Conservation (phyloP, 37 sponge, comb jelly and placozoan species). For the Theonella swinhoei region DNA sequence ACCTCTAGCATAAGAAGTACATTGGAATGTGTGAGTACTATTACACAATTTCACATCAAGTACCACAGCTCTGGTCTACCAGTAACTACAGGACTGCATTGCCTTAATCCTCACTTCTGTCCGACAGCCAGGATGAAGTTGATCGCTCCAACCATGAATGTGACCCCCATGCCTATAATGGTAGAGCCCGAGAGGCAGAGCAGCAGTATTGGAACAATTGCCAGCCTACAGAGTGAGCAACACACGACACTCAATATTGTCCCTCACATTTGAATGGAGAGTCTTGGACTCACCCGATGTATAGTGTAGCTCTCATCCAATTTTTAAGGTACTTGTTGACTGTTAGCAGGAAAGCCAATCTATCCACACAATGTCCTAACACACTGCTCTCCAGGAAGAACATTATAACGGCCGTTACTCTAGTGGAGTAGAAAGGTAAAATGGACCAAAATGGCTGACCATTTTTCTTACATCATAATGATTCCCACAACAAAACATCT, state of each 20-base stretch:
- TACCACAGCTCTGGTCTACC: too few species aligned
- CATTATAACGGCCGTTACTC: conserved; percentile 57
- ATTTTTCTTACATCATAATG: conserved; percentile 66
- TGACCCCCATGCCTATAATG: conserved; percentile 39
- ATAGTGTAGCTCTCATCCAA: conserved; percentile 61
- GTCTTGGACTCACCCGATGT: conserved; percentile 49
- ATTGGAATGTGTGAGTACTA: too few species aligned
- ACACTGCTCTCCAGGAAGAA: conserved; percentile 74
- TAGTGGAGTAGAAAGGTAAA: background rate
- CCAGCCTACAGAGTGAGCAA: conserved; percentile 22
- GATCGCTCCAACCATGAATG: conserved; percentile 56
- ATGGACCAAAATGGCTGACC: background rate
- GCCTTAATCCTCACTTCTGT: conserved; percentile 78
- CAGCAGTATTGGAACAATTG: conserved; percentile 37
- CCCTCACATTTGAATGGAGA: background rate
- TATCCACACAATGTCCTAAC: conserved; percentile 52
- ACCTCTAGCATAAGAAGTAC: background rate
- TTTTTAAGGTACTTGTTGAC: conserved; percentile 56
- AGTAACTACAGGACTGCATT: too few species aligned
- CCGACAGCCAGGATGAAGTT: conserved; percentile 80
- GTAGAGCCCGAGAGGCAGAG: conserved; percentile 66
- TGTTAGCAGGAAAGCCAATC: conserved; percentile 40
- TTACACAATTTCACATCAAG: too few species aligned
- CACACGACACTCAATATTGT: background rate
- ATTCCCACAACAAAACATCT: conserved; percentile 64